Evolutionary conservation across 2,113 vertebrate genomes (phyloP), one percentile per base, ranked within the genome.

Genomic region (Pluvialis apricaria): DNA sequence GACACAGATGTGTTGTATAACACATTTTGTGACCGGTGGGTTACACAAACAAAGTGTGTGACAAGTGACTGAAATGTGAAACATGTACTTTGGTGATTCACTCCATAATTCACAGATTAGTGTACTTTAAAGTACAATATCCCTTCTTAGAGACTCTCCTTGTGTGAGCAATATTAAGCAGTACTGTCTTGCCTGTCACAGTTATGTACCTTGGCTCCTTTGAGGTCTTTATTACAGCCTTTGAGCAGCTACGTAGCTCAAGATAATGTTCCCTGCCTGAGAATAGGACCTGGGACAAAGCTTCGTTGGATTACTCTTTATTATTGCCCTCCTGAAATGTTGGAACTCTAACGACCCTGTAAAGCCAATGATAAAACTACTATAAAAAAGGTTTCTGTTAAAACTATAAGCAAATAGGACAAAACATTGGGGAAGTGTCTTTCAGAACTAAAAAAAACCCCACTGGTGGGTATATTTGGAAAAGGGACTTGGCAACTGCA

Each of bases 41-140:
- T 94, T 90, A 72, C 54, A 54, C 57, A 91, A 88, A 95, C 31
- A 73, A 79, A 89, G 73, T 69, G 44, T 72, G 70, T 86, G 65
- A 91, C 70, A 82, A 95, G 36, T 61, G 66, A 38, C 90, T 70
- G 82, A 96, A 93, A 80, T 82, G 40, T 45, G 75, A 91, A 96
- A 84, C 21, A 6, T 20, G 40, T 49, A 29, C 15, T 91, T 92
- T 21, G 12, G 49, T 90, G 93, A 87, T 70, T 91, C 54, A 62
- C 62, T 88, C 40, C 11, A 4, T 82, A 85, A 91, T 29, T 87
- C 78, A 87, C 70, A 77, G 85, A 90, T 92, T 80, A 69, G 16
- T 36, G 34, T 61, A 45, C 40, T 85, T 85, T 80, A 44, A 91
- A 81, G 45, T 55, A 60, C 69, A 82, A 29, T 64, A 89, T 79